A percentile compares a stretch with the other conserved stretches of the same genome.
These are phyloP conservation scores for Steinernema scapterisci DNA, from an alignment of 2,888 invertebrate genomes.

Conservation along the genomic window DNA sequence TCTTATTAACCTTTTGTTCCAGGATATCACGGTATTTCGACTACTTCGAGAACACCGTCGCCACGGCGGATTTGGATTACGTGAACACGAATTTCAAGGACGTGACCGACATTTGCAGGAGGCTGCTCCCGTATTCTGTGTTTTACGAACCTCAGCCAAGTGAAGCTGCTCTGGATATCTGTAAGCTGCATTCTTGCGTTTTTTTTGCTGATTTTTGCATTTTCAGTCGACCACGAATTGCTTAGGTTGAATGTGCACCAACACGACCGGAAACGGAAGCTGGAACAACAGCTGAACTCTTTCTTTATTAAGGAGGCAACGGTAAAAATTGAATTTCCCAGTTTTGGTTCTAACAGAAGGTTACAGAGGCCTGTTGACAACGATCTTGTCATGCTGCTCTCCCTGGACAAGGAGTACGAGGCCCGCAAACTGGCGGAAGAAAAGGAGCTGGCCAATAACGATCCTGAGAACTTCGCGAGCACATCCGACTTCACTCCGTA, in stretches of 20 bases:
- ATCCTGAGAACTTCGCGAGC: neutral
- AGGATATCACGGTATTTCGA: slow-evolving; percentile 22
- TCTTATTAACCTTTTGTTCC: neutral
- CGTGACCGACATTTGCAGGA: neutral
- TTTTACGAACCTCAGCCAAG: neutral
- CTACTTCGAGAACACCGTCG: neutral
- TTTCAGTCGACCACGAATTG: slow-evolving; percentile 21
- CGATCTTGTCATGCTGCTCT: neutral
- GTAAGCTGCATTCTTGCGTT: neutral
- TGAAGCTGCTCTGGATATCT: neutral
- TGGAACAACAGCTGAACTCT: neutral
- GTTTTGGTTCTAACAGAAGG: neutral
- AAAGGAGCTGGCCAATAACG: neutral
- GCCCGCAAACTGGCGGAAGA: slow-evolving; percentile 11
- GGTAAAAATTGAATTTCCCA: neutral
- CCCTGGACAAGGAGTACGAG: slow-evolving; percentile 22
- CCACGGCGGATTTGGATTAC: neutral
- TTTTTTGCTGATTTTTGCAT: neutral
- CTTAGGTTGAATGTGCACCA: neutral
- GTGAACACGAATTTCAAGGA: neutral
- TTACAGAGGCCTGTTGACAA: slow-evolving; percentile 1
- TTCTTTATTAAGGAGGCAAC: neutral
- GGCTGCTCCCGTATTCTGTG: neutral
- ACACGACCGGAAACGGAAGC: neutral
- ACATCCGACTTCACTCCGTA: neutral